Conservation (phyloP, 2,797 vertebrate genomes). For the Gastrophryne carolinensis region DNA sequence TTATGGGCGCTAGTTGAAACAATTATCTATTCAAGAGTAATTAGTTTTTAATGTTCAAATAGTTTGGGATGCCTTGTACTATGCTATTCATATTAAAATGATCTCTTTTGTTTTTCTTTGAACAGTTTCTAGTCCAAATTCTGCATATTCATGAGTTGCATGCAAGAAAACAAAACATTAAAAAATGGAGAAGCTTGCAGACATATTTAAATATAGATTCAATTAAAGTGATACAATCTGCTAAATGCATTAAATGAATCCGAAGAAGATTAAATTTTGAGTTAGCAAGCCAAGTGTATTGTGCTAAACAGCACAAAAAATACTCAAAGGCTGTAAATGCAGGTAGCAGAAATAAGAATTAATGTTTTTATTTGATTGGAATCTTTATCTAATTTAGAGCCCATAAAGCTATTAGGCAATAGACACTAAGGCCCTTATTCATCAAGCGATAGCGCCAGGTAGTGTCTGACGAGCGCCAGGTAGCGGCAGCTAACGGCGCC, state of each 20-base stretch:
- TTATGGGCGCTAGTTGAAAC: slow-evolving; percentile 52
- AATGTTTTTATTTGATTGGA: slow-evolving; percentile 28
- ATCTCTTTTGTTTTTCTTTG: slow-evolving; percentile 41
- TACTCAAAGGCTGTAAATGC: slow-evolving; percentile 13
- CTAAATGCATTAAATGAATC: slow-evolving; percentile 40
- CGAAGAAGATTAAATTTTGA: slow-evolving; percentile 35
- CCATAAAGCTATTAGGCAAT: slow-evolving; percentile 12
- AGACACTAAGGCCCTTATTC: neutral
- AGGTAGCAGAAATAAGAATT: slow-evolving; percentile 26
- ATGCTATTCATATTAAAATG: slow-evolving; percentile 38
- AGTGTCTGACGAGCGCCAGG: too few species aligned
- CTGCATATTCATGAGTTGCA: slow-evolving; percentile 46
- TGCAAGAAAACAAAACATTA: slow-evolving; percentile 41
- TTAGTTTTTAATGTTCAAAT: slow-evolving; percentile 54
- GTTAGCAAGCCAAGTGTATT: slow-evolving; percentile 12
- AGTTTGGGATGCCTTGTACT: slow-evolving; percentile 36
- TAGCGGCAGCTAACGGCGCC: too few species aligned
- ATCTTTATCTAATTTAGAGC: neutral
- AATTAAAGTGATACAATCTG: slow-evolving; percentile 50
- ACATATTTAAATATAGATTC: slow-evolving; percentile 52
- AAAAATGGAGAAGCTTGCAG: slow-evolving; percentile 26
- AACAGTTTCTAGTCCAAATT: slow-evolving; percentile 46
- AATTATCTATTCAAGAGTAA: slow-evolving; percentile 51
- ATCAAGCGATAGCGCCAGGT: too few species aligned
- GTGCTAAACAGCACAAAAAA: slow-evolving; percentile 4